phyloP scores from a whole-genome alignment of 1,140 invertebrate genomes.

The Pinna nobilis region DNA sequence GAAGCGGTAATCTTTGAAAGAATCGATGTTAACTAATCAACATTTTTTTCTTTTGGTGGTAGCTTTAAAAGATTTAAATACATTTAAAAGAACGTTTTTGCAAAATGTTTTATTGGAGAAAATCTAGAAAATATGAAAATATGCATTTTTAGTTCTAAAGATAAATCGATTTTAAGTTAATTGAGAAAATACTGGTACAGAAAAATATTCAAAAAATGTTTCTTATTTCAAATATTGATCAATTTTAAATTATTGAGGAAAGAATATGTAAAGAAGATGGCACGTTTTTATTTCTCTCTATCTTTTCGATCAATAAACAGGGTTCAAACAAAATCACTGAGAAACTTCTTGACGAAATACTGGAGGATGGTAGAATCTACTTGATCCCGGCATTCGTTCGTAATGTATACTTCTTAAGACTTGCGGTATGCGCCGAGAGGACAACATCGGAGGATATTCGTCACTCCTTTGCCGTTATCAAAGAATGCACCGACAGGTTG shows the following conservation, averaged over 20 bases:
- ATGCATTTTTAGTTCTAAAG: no score
- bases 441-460: slow-evolving; percentile 53
- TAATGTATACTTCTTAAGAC: slow-evolving; percentile 51
- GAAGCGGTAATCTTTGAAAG: no score
- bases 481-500: slow-evolving; percentile 35
- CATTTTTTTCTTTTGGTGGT: no score
- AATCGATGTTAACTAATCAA: no score
- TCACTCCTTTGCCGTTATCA: slow-evolving; percentile 45
- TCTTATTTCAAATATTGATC: no score
- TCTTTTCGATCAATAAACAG: not conserved
- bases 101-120: no score
- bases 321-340: slow-evolving; percentile 41
- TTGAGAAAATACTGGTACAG: no score
- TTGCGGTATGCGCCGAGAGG: slow-evolving; percentile 54
- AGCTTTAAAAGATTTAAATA: no score
- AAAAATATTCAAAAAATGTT: no score
- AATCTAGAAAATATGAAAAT: no score
- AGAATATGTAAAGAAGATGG: not conserved
- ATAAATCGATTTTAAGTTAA: no score
- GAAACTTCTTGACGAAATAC: slow-evolving; percentile 46
- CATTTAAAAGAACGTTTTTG: no score
- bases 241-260: not conserved
- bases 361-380: slow-evolving; percentile 50
- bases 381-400: slow-evolving; percentile 51
- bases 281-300: not conserved